Evolutionary conservation across 1,140 invertebrate species (phyloP).

Genomic region (Centruroides sculpturatus): DNA sequence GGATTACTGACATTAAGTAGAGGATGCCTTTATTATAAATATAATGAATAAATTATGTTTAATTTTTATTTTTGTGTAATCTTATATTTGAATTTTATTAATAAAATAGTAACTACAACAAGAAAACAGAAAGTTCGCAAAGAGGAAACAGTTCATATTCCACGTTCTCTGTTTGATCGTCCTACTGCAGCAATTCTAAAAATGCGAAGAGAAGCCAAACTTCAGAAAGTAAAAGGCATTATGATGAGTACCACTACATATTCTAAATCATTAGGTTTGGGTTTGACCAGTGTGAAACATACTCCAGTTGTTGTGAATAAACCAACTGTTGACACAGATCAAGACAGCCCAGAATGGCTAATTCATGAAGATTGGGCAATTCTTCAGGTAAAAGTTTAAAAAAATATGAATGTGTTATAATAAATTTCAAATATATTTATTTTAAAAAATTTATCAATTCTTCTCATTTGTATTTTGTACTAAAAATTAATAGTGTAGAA

Average conservation of each 20-base stretch:
- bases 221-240: slow-evolving; percentile 45
- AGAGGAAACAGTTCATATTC: slow-evolving; percentile 60
- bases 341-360: slow-evolving; percentile 59
- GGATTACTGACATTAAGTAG: too few species aligned
- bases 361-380: slow-evolving; percentile 79
- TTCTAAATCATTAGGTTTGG: slow-evolving; percentile 31
- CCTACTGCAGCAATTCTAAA: slow-evolving; percentile 59
- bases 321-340: slow-evolving; percentile 38
- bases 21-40: too few species aligned
- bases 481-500: too few species aligned
- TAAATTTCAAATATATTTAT: too few species aligned
- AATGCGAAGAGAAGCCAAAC: slow-evolving; percentile 54
- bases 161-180: slow-evolving; percentile 74
- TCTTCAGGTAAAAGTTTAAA: slow-evolving; percentile 37
- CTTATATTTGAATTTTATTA: not conserved
- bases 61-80: not conserved
- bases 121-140: slow-evolving; percentile 38
- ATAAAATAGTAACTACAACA: slow-evolving; percentile 17
- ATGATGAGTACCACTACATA: slow-evolving; percentile 5
- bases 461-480: too few species aligned
- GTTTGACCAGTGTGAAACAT: slow-evolving; percentile 9
- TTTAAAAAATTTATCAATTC: too few species aligned
- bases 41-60: not conserved
- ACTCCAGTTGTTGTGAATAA: slow-evolving; percentile 31
- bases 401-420: not conserved